phyloP scores from a whole-genome alignment of 1,140 invertebrate genomes.

The Armadillidium nasatum region DNA sequence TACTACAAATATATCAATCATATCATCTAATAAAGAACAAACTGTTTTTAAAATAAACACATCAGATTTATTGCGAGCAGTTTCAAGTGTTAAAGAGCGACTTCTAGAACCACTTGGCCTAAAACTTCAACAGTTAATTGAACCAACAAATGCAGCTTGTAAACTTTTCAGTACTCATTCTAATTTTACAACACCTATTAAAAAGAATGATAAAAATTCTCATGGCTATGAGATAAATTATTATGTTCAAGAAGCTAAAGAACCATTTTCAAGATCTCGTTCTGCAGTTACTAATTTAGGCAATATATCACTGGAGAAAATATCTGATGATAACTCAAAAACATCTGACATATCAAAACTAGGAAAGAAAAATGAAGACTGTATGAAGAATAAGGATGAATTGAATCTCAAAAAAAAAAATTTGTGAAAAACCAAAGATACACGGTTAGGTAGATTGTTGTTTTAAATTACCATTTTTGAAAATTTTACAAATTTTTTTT shows the following conservation, averaged over 20 bases:
- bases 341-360: background rate
- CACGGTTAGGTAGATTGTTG: background rate
- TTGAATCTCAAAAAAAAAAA: background rate
- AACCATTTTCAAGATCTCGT: conserved; percentile 34
- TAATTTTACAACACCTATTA: conserved; percentile 15
- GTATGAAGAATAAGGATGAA: background rate
- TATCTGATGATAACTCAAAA: background rate
- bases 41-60: conserved; percentile 43
- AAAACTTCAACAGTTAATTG: conserved; percentile 36
- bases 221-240: conserved; percentile 45
- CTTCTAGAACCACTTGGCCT: conserved; percentile 40
- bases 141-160: conserved; percentile 38
- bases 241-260: conserved; percentile 36
- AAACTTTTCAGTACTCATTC: conserved; percentile 37
- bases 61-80: conserved; percentile 38
- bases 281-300: background rate
- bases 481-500: too few relatives aligned
- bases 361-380: background rate
- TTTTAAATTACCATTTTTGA: too few relatives aligned
- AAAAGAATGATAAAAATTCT: conserved; percentile 24
- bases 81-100: conserved; percentile 38
- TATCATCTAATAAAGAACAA: conserved; percentile 41
- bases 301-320: background rate
- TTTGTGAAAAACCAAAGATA: background rate
- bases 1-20: conserved; percentile 37